Evolutionary conservation across 2,888 invertebrate species (phyloP), one percentile per base, ranked within the genome.

Genomic region (Hydriomena furcata): DNA sequence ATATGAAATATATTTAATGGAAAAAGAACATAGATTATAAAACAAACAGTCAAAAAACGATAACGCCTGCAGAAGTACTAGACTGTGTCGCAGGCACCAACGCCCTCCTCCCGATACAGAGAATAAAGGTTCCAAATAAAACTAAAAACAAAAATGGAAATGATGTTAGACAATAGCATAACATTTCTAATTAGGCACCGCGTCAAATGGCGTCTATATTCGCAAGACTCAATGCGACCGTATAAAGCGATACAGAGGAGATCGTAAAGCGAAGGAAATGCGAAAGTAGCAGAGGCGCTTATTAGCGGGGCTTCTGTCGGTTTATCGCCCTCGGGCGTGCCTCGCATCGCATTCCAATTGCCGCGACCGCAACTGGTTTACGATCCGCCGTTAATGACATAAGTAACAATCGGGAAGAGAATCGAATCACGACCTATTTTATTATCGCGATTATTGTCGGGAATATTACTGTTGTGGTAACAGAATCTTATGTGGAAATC

Each of bases 321-420:
- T 74, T 71, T 73, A 73, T 73, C 66, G 69, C 48, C 55, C 40
- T 50, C 72, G 79, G 66, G 76, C 87, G 87, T 88, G 87, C 85
- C 74, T 71, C 63, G 52, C 63, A 63, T 59, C 77, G 80, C 86
- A 88, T 88, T 86, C 87, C 87, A 65, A 61, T 71, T 61, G 71
- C 76, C 58, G 60, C 77, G 76, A 79, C 79, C 83, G 79, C 73
- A 76, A 74, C 79, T 63, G 52, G 56, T 84, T 86, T 85, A 84
- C 79, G 82, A 76, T 58, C 61, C 31, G 64, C 70, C 71, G 71
- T 85, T 84, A 85, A 85, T 84, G 85, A 85, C 81, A 84, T 73
- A 68, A 71, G 71, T 75, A 73, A 80, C 76, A 79, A 84, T 82
- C 82, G 84, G 84, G 84, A 84, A 84, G 83, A 82, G 82, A 82